phyloP scores from a whole-genome alignment of 2,888 invertebrate species.

The Aspidiotus destructor region DNA sequence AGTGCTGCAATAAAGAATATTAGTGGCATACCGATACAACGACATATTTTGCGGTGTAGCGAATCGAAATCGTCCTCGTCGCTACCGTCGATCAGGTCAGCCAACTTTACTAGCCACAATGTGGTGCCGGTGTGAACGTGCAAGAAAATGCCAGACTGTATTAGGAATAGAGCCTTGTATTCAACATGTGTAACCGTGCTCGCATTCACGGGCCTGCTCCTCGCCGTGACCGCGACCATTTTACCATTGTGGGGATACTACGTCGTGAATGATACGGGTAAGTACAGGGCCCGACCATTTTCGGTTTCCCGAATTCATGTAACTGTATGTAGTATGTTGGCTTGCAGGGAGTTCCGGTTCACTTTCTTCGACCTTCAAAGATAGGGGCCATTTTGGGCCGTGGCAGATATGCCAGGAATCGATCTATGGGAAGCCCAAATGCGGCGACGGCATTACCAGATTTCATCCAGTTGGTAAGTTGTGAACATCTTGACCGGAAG shows the following conservation, averaged over 20 bases:
- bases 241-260: constrained; percentile 79
- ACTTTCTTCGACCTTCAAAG: constrained; percentile 40
- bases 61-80: constrained; percentile 3
- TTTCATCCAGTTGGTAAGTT: constrained; percentile 68
- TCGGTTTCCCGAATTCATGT: no score
- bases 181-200: constrained; percentile 58
- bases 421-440: constrained; percentile 71
- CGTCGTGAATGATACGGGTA: no score
- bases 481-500: no score
- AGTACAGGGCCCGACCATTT: no score
- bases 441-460: constrained; percentile 65
- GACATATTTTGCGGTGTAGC: not conserved
- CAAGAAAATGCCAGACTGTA: constrained; percentile 45
- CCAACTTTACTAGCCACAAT: constrained; percentile 33
- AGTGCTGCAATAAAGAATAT: constrained; percentile 1
- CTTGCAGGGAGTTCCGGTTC: no score
- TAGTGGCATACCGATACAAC: not conserved
- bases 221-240: constrained; percentile 72
- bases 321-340: no score
- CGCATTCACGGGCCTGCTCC: constrained; percentile 67
- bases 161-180: constrained; percentile 52
- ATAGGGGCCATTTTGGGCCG: constrained; percentile 78
- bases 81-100: constrained; percentile 8
- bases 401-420: constrained; percentile 77
- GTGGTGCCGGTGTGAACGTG: constrained; percentile 38